Base-by-base conservation (phyloP, 2,888 invertebrate genomes). In the Philopedon plagiatum region DNA sequence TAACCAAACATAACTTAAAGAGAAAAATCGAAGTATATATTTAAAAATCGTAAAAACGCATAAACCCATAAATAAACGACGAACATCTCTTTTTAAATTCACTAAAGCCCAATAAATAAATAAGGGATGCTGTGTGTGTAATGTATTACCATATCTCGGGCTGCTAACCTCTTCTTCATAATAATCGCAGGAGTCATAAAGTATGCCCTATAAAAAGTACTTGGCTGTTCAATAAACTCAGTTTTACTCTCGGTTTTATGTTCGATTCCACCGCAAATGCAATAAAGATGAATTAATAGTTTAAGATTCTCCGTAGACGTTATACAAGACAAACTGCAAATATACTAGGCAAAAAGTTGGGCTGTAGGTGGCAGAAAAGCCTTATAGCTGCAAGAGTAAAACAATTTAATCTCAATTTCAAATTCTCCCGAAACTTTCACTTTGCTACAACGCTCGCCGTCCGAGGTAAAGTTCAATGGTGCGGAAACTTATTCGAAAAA, bases 381-480 rank as follows among this genome's bases (percentile, higher is more conserved):
- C 15, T 15, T 54, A 54, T 29, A 54, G 26, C 7, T 13, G 13
- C 11, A 63, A 23, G 23, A 61, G 23, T 61, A 29, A 21, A 63
- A 49, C 46, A 34, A 49, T 49, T 62, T 46, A 44, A 62, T 46
- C 51, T 51, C 21, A 63, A 63, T 63, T 63, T 63, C 51, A 44
- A 51, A 63, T 63, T 44, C 23, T 63, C 46, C 4, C 18, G 8
- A 34, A 49, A 63, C 63, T 63, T 63, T 63, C 51, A 49, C 51
- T 63, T 63, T 44, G 5, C 63, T 21, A 32, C 32, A 9, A 51
- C 8, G 34, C 19, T 37, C 32, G 23, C 34, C 26, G 9, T 15
- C 51, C 15, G 18, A 29, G 26, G 15, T 9, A 2, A 15, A 23
- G 51, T 54, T 54, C 15, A 54, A 54, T 29, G 29, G 29, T 15